Percentiles rank a stretch among this genome's conserved stretches.
These are phyloP conservation scores for Psephotus haematonotus DNA, from an alignment of 2,113 vertebrate genomes.

Conservation along the genomic window DNA sequence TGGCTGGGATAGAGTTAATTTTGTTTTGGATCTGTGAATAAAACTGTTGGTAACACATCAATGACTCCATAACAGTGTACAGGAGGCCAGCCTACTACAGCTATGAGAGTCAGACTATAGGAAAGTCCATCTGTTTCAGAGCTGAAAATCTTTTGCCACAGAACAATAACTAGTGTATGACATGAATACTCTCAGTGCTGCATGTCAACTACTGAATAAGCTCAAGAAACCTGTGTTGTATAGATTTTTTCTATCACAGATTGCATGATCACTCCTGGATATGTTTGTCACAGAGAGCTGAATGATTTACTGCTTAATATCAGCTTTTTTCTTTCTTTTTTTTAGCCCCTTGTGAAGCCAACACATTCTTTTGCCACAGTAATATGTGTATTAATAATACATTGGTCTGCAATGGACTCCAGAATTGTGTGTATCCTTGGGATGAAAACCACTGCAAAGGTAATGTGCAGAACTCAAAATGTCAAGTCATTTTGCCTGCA, in stretches of 20 bases:
- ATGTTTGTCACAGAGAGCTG: neutral
- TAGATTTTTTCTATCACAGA: neutral
- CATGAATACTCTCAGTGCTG: neutral
- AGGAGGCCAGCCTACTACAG: neutral
- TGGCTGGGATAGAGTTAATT: neutral
- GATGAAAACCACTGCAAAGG: slow-evolving; percentile 99
- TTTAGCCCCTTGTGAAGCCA: slow-evolving; percentile 94
- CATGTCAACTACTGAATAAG: neutral
- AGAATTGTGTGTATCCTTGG: slow-evolving; percentile 99
- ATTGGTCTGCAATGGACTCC: slow-evolving; percentile 95
- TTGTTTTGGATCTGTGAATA: neutral
- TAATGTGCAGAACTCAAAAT: slow-evolving; percentile 64
- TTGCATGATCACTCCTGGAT: neutral
- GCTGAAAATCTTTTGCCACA: neutral
- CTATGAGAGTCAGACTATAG: neutral
- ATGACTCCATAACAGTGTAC: accelerated
- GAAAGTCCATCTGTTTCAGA: neutral
- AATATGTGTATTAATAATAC: slow-evolving; percentile 99
- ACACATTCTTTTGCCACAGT: slow-evolving; percentile 97
- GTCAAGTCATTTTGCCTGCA: neutral
- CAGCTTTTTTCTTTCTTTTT: neutral
- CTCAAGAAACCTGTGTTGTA: neutral
- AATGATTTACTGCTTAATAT: neutral
- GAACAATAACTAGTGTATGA: neutral
- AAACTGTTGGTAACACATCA: neutral